phyloP scores from a whole-genome alignment of 2,888 invertebrate species.

The Chelonus formosanus region DNA sequence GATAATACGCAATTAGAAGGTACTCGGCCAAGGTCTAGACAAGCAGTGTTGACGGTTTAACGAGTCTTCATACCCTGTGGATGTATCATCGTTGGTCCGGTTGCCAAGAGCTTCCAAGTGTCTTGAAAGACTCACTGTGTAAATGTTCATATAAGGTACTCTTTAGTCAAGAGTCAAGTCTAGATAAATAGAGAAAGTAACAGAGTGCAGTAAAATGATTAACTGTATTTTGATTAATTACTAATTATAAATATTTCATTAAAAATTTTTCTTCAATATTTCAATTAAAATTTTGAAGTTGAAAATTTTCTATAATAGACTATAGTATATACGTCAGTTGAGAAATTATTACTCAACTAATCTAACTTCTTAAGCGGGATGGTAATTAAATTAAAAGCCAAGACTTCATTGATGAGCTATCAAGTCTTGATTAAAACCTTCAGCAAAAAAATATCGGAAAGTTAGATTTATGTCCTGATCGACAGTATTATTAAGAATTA shows the following conservation, averaged over 20 bases:
- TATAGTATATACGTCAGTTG: not conserved
- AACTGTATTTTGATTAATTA: not conserved
- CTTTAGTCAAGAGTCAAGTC: too few relatives aligned
- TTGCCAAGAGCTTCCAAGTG: not conserved
- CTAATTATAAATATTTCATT: too few relatives aligned
- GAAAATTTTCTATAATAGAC: not conserved
- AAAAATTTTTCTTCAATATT: not conserved
- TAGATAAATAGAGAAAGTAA: too few relatives aligned
- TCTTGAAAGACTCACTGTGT: too few relatives aligned
- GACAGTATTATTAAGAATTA: too few relatives aligned
- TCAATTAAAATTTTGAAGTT: not conserved
- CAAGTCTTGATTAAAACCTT: not conserved
- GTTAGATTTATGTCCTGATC: too few relatives aligned
- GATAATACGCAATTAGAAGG: conserved; percentile 12
- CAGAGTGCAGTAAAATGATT: not conserved
- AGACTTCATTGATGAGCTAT: not conserved
- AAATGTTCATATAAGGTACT: too few relatives aligned
- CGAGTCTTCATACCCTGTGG: conserved; percentile 6
- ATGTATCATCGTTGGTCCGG: not conserved
- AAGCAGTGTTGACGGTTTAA: conserved; percentile 3
- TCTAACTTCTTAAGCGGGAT: not conserved
- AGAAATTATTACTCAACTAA: conserved; percentile 3
- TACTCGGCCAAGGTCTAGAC: conserved; percentile 9
- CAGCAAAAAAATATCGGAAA: too few relatives aligned
- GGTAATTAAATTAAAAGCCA: conserved; percentile 6